Percentiles rank a stretch among this genome's conserved stretches.
Conservation (phyloP, 2,797 vertebrate genomes). For the Phoebastria nigripes region DNA sequence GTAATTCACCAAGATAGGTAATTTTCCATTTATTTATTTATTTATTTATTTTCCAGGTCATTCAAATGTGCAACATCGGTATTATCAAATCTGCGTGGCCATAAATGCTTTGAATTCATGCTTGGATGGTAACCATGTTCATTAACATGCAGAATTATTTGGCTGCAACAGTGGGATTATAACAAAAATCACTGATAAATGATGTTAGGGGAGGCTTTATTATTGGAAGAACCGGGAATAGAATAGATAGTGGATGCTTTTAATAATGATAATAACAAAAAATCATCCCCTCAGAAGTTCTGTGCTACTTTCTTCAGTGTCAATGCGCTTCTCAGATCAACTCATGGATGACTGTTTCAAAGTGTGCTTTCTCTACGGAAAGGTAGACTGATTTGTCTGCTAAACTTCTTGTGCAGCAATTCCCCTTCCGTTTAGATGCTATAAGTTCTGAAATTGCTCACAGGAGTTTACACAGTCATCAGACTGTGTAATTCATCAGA, state of each 20-base stretch:
- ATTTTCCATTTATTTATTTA: background rate
- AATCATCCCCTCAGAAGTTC: background rate
- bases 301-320: background rate
- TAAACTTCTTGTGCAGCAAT: background rate
- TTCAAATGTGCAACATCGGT: background rate
- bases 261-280: background rate
- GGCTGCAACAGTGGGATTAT: background rate
- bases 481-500: background rate
- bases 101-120: background rate
- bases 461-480: background rate
- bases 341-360: background rate
- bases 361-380: background rate
- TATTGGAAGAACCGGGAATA: background rate
- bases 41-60: background rate
- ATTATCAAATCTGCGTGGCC: background rate
- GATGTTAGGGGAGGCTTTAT: background rate
- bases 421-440: background rate
- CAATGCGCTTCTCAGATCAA: background rate
- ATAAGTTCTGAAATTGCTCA: background rate
- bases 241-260: background rate
- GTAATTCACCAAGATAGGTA: background rate
- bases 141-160: background rate
- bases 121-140: background rate
- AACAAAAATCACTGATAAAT: background rate
- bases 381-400: background rate